Base-by-base conservation (phyloP, 2,888 invertebrate genomes). In the Nycteola revayana region DNA sequence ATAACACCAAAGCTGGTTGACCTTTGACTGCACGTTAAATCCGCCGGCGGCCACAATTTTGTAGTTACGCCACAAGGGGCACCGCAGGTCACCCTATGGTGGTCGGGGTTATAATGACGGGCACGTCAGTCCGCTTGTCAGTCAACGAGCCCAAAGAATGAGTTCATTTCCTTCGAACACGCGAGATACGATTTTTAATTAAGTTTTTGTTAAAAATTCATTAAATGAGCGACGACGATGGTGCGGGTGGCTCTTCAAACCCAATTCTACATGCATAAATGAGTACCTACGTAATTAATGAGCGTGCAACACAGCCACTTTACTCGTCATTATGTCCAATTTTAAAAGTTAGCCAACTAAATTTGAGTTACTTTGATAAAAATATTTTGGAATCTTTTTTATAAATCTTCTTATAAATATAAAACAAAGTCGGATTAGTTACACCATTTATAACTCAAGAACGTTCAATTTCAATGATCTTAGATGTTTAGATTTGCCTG, bases 171-270 rank as follows among this genome's bases (percentile, higher is more conserved):
- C 87, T 87, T 80, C 79, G 80, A 81, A 78, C 84, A 80, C 75
- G 77, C 75, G 76, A 85, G 86, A 87, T 85, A 87, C 83, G 76
- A 81, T 86, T 86, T 88, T 88, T 87, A 88, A 88, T 88, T 88
- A 88, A 85, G 86, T 87, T 87, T 88, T 86, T 86, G 86, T 85
- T 87, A 79, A 80, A 86, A 88, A 84, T 79, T 83, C 85, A 87
- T 87, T 85, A 85, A 78, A 76, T n/a, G 66, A 73, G 69, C 77
- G 64, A 65, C 75, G 74, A 75, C 71, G 74, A 64, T 68, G 72
- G 64, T 65, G 66, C 65, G 69, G 66, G 67, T 66, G 70, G 64
- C 64, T 72, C 66, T 73, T 65, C 58, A 61, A 62, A 50, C 69
- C 59, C 61, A 47, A 36, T 46, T 66, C 66, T 73, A 66, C 67